Base-by-base conservation (phyloP, 2,888 invertebrate genomes). In the Andrena flavipes region DNA sequence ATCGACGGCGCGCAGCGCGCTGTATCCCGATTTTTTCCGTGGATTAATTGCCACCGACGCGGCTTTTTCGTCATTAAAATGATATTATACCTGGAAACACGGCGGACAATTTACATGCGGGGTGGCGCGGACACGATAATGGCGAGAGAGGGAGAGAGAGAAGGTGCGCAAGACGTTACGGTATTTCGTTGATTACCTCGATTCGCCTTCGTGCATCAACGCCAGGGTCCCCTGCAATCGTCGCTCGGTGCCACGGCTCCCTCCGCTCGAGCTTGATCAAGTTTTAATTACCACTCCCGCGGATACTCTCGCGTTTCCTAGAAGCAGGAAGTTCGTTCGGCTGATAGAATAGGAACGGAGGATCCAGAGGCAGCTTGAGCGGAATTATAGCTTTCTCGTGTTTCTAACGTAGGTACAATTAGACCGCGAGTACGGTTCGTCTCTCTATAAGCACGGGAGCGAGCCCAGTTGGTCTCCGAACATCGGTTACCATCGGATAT, bases 51-150 rank as follows among this genome's bases (percentile, higher is more conserved):
- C 92, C 80, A 83, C 76, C 84, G 83, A 84, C 84, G 84, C 85
- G 80, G 85, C 80, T 90, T 91, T 91, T 90, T 91, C 90, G 90
- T 92, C 91, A 92, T 92, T 93, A 93, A 91, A 92, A 93, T 90
- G 91, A 92, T 93, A 92, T 93, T 93, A 92, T 92, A 90, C 88
- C 84, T 86, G 88, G 89, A 91, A 91, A 89, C 87, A 82, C 70
- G 82, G 86, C 87, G 89, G 88, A 91, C 91, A 91, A 93, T 92
- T 92, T 92, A 90, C 89, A 91, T 89, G 91, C 81, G 80, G 76
- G 85, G 80, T 78, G 62, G 75, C 70, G 64, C 73, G 80, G 82
- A 70, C 65, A 48, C 60, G 70, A 26, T 87, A 73, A 82, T 84
- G 75, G 76, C 71, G 77, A 73, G 75, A 71, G 60, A 72, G n/a